Percentiles rank a stretch among this genome's conserved stretches.
Evolutionary conservation across 2,113 vertebrate species (phyloP).

Genomic region (Garra rufa): DNA sequence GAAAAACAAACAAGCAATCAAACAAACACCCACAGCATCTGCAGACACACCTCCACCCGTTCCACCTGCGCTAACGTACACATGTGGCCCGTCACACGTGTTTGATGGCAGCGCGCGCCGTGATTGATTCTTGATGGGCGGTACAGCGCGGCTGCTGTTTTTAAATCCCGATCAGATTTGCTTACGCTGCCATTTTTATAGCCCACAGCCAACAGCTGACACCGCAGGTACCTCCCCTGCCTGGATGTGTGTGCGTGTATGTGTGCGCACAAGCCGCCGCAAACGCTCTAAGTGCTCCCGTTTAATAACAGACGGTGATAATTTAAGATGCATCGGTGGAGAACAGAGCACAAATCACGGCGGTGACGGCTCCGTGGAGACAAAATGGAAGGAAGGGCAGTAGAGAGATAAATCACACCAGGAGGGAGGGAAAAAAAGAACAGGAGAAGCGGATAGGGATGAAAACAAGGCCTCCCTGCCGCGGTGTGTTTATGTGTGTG

Average conservation of each 20-base stretch:
- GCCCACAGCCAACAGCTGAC: slow-evolving; percentile 50
- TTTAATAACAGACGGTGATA: slow-evolving; percentile 66
- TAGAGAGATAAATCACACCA: slow-evolving; percentile 52
- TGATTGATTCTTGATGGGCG: slow-evolving; percentile 50
- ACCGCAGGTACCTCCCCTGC: slow-evolving; percentile 50
- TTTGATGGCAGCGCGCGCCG: slow-evolving; percentile 23
- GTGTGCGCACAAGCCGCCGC: slow-evolving; percentile 23
- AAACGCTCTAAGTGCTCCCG: slow-evolving; percentile 55
- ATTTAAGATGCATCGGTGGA: slow-evolving; percentile 62
- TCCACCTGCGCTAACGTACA: neutral
- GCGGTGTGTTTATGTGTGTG: neutral
- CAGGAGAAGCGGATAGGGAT: neutral
- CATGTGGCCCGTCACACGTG: slow-evolving; percentile 17
- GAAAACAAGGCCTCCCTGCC: slow-evolving; percentile 36
- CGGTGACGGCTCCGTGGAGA: slow-evolving; percentile 48
- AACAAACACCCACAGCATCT: slow-evolving; percentile 21
- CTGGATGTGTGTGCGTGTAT: slow-evolving; percentile 1
- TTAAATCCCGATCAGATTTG: slow-evolving; percentile 56
- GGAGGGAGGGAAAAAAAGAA: slow-evolving; percentile 24
- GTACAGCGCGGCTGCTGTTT: slow-evolving; percentile 37
- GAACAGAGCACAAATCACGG: slow-evolving; percentile 62
- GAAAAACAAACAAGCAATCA: slow-evolving; percentile 2
- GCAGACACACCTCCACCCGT: slow-evolving; percentile 6
- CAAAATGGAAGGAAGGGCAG: slow-evolving; percentile 56
- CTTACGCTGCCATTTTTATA: slow-evolving; percentile 54